These are phyloP conservation scores for Rotaria socialis DNA, from an alignment of 2,888 invertebrate species.

Conservation along the genomic window DNA sequence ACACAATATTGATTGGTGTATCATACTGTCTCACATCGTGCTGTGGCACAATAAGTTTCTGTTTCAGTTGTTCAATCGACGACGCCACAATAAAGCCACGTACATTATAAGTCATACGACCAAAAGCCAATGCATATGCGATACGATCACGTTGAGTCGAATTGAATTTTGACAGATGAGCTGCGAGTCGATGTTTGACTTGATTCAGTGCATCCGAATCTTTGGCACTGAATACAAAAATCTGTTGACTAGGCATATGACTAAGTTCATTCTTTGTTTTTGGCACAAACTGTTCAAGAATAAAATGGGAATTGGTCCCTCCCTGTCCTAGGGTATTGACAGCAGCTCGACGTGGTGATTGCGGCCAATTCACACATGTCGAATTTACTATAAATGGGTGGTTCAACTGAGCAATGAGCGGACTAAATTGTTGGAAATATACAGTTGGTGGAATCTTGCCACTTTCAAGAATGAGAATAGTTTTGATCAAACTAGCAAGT, in stretches of 20 bases:
- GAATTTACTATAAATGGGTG: constrained; percentile 22
- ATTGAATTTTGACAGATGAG: neutral
- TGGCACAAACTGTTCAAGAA: neutral
- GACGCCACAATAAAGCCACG: neutral
- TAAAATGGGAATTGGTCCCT: constrained; percentile 38
- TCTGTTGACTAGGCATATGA: neutral
- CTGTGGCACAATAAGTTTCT: neutral
- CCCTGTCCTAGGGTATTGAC: constrained; percentile 12
- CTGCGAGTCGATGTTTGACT: neutral
- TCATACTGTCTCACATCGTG: no score
- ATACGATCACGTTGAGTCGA: neutral
- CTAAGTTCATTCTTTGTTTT: neutral
- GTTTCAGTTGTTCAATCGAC: neutral
- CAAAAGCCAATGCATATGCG: neutral
- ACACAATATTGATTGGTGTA: neutral
- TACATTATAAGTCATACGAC: neutral
- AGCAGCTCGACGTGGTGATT: neutral
- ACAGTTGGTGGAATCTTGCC: constrained; percentile 45
- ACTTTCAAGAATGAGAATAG: constrained; percentile 44
- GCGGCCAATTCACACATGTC: neutral
- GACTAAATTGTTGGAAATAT: constrained; percentile 42
- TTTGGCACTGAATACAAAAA: neutral
- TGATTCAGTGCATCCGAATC: neutral
- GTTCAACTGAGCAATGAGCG: neutral
- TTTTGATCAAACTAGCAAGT: constrained; percentile 47